Percentiles rank a stretch among this genome's conserved stretches.
These are phyloP conservation scores for Trachurus trachurus DNA, from an alignment of 2,797 vertebrate species.

Conservation along the genomic window DNA sequence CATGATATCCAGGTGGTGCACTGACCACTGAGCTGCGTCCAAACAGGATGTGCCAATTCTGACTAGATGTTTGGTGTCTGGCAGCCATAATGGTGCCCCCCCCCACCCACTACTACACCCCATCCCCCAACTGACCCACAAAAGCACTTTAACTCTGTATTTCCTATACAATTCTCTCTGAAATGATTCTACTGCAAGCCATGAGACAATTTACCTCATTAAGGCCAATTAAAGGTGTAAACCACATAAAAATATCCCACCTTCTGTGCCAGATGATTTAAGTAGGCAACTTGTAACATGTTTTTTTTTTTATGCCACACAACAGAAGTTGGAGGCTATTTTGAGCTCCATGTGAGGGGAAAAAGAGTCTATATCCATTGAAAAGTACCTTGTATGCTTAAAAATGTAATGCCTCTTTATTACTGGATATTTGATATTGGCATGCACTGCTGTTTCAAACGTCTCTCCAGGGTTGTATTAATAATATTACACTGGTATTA, in stretches of 20 bases:
- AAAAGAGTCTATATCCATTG: too few species aligned
- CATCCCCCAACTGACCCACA: background rate
- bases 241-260: background rate
- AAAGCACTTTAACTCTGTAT: background rate
- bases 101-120: too few species aligned
- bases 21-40: background rate
- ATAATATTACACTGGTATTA: conserved; percentile 21
- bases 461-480: conserved; percentile 2
- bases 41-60: background rate
- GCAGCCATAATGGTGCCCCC: background rate
- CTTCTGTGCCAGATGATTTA: background rate
- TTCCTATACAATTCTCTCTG: background rate
- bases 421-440: background rate
- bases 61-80: background rate
- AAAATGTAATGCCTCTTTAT: background rate
- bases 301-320: background rate
- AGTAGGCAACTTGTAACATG: too few species aligned
- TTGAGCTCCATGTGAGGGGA: too few species aligned
- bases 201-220: conserved; percentile 4
- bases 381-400: background rate
- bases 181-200: background rate
- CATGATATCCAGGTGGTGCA: background rate
- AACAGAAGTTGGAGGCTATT: background rate
- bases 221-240: conserved; percentile 16
- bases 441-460: conserved; percentile 3